phyloP scores from a whole-genome alignment of 2,113 vertebrate genomes.

The Tonatia bakeri region DNA sequence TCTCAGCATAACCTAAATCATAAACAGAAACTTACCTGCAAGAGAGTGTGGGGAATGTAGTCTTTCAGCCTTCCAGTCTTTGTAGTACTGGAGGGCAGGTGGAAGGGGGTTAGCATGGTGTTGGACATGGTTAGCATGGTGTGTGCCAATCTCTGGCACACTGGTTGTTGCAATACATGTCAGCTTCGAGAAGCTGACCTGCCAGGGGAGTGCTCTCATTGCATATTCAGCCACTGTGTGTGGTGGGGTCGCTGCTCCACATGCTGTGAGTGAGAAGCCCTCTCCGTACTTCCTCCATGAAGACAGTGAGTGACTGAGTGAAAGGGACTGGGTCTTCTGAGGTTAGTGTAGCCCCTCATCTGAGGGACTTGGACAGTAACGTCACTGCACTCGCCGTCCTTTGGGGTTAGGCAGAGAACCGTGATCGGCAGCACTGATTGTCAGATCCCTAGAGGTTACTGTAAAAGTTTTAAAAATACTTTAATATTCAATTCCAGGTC shows the following conservation, averaged over 20 bases:
- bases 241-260: neutral
- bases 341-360: neutral
- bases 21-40: neutral
- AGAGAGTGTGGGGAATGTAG: neutral
- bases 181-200: neutral
- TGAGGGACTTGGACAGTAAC: neutral
- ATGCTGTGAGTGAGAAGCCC: neutral
- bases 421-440: neutral
- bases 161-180: neutral
- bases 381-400: neutral
- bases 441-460: neutral
- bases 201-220: neutral
- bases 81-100: neutral
- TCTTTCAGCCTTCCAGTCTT: neutral
- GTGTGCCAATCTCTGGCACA: neutral
- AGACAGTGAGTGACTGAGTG: neutral
- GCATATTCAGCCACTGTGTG: neutral
- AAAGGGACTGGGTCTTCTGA: neutral
- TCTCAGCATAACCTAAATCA: neutral
- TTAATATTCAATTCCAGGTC: neutral
- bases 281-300: neutral
- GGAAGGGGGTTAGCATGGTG: neutral
- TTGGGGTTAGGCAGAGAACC: neutral
- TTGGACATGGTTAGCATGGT: neutral
- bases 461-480: neutral